These are phyloP conservation scores for Calosoma granatense DNA, from an alignment of 1,140 invertebrate genomes.

Conservation along the genomic window DNA sequence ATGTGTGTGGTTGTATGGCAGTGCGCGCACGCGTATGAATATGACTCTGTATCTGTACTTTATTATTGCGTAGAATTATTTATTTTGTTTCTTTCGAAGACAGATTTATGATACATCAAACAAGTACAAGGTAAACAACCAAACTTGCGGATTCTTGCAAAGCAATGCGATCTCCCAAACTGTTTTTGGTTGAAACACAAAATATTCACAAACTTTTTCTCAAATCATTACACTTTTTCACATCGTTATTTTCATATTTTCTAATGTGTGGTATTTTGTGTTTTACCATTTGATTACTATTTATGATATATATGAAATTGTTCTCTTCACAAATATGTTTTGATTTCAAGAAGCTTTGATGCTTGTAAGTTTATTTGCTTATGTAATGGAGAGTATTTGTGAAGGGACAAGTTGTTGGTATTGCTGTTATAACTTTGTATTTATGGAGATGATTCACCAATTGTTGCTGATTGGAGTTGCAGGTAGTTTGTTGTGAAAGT, in stretches of 20 bases:
- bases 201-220: no score
- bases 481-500: neutral
- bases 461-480: neutral
- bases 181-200: neutral
- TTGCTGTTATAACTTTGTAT: neutral
- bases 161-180: neutral
- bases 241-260: neutral
- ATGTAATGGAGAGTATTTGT: neutral
- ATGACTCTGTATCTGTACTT: neutral
- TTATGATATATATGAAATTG: neutral
- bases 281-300: neutral
- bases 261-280: neutral
- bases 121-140: neutral
- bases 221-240: no score
- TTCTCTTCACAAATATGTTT: conserved; percentile 2
- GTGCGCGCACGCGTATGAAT: neutral
- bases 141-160: conserved; percentile 3
- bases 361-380: neutral
- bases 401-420: neutral
- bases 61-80: neutral
- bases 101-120: no score
- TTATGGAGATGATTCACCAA: neutral
- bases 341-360: no score
- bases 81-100: neutral
- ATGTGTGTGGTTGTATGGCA: neutral